Evolutionary conservation across 1,140 invertebrate species (phyloP), one percentile per base, ranked within the genome.

Genomic region (Lithobius niger): DNA sequence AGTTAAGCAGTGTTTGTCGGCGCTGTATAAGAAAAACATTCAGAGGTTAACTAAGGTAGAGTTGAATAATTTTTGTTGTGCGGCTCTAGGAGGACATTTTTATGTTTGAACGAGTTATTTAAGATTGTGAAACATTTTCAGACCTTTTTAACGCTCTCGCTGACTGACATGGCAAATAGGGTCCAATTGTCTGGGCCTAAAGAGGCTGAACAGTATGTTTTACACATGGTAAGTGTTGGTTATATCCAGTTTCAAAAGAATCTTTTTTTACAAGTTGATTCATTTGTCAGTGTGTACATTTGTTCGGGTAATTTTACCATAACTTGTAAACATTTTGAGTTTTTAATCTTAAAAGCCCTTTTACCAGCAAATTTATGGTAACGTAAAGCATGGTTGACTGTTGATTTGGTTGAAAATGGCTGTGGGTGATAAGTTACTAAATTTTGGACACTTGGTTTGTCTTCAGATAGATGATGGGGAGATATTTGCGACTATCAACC

Each of bases 401-500:
- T n/a, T n/a, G n/a, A n/a, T n/a, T n/a, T n/a, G n/a, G n/a, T n/a
- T n/a, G n/a, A n/a, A n/a, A n/a, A n/a, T n/a, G n/a, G n/a, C n/a
- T n/a, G n/a, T n/a, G n/a, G n/a, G 27, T 27, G 44, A 40, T 54
- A n/a, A 16, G 10, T 16, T 19, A 19, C 3, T 49, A 18, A 52
- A 3, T 47, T 56, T 52, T 61, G 3, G 6, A n/a, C n/a, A n/a
- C n/a, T n/a, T n/a, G 48, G 16, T 55, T 45, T 26, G 36, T 22
- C 21, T 25, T 48, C 64, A 96, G 92, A 97, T 98, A 63, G 89
- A 96, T 75, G 89, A 95, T 72, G 86, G 88, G 51, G 90, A 97
- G 76, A 97, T 98, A 60, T 96, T 86, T 77, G 94, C 93, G 0
- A 88, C 86, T 58, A 97, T 98, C 52, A 96, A 97, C 75, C 90